Evolutionary conservation across 2,888 invertebrate species (phyloP).

Genomic region (Eupithecia tripunctaria): DNA sequence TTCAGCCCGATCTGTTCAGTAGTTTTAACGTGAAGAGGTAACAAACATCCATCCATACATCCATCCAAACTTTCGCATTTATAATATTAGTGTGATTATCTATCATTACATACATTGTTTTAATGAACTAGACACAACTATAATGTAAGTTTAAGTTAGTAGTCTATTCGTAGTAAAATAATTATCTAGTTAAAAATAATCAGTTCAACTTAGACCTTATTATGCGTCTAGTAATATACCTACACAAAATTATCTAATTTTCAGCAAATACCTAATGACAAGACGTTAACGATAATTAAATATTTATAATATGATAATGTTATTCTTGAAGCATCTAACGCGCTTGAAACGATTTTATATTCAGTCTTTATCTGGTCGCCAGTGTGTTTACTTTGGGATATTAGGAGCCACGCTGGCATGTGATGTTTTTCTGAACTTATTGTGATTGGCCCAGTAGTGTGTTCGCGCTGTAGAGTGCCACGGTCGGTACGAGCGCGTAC

Average conservation of each 20-base stretch:
- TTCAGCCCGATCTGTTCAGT: no score
- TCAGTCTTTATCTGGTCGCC: constrained; percentile 58
- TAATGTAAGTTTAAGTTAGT: background rate
- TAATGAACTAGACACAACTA: background rate
- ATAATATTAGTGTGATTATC: no score
- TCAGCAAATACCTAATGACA: constrained; percentile 53
- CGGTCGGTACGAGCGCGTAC: constrained; percentile 57
- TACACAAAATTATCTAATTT: constrained; percentile 44
- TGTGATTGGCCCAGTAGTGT: constrained; percentile 34
- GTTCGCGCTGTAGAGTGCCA: constrained; percentile 42
- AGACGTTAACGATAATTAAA: constrained; percentile 51
- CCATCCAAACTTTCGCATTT: no score
- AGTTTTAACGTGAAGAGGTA: no score
- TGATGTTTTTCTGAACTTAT: constrained; percentile 29
- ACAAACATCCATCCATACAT: no score
- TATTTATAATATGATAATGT: constrained; percentile 66
- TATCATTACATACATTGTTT: no score
- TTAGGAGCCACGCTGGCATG: constrained; percentile 14
- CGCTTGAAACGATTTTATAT: constrained; percentile 49
- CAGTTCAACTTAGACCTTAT: constrained; percentile 15
- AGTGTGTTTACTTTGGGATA: constrained; percentile 50
- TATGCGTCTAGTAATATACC: constrained; percentile 6
- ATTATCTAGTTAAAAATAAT: constrained; percentile 31
- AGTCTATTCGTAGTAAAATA: background rate
- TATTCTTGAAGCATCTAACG: constrained; percentile 51